phyloP scores from a whole-genome alignment of 2,113 vertebrate species.

The Nibea coibor region DNA sequence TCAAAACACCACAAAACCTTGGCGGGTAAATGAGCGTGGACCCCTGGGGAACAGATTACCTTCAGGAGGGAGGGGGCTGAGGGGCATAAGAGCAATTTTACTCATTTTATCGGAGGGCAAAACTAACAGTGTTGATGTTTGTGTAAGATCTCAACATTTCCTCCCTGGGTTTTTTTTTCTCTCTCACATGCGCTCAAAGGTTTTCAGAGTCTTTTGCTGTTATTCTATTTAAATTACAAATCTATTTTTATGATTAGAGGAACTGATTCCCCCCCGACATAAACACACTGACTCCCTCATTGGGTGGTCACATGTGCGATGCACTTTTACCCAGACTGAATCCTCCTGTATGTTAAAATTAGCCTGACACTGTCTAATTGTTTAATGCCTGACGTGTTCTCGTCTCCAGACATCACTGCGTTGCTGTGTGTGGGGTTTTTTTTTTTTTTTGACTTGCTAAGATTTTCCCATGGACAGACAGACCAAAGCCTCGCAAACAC shows the following conservation, averaged over 20 bases:
- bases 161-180: too few relatives aligned
- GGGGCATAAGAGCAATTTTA: background rate
- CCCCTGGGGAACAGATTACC: constrained; percentile 7
- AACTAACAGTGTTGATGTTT: constrained; percentile 3
- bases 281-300: background rate
- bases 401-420: constrained; percentile 25
- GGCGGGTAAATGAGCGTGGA: constrained; percentile 25
- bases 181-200: background rate
- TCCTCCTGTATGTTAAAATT: background rate
- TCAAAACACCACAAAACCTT: constrained; percentile 32
- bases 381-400: background rate
- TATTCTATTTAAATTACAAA: background rate
- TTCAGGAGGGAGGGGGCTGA: background rate
- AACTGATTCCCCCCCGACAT: background rate
- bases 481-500: constrained; percentile 25
- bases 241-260: background rate
- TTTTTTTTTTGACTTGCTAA: constrained; percentile 32
- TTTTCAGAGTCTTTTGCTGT: background rate
- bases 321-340: constrained; percentile 11
- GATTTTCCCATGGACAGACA: constrained; percentile 60
- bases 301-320: background rate
- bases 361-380: constrained; percentile 8
- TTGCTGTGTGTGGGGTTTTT: background rate
- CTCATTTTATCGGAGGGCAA: background rate
- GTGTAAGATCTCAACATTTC: background rate